Conservation (phyloP, 2,888 invertebrate genomes). For the Volucella zonaria region DNA sequence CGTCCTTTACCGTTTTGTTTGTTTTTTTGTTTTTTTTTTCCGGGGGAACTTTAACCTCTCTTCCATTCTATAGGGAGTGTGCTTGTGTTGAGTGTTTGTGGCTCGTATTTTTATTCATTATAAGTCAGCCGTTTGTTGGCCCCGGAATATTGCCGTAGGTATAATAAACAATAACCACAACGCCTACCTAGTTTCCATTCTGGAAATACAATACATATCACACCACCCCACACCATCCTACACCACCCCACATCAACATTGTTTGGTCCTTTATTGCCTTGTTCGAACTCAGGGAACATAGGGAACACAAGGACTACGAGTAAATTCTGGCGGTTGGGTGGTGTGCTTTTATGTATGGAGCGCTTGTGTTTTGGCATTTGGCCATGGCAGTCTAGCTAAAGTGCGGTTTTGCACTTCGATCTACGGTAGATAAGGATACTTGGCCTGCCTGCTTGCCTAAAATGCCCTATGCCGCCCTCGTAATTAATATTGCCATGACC, state of each 20-base stretch:
- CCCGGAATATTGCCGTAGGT: conserved; percentile 37
- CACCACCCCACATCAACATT: not conserved
- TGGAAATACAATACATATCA: conserved; percentile 17
- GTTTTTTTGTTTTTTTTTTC: not conserved
- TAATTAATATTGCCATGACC: conserved; percentile 39
- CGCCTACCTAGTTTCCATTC: conserved; percentile 41
- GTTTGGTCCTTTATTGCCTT: conserved; percentile 3
- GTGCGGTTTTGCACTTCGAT: conserved; percentile 51
- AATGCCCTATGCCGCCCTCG: not conserved
- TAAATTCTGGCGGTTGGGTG: conserved; percentile 21
- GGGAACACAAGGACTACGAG: too few species aligned
- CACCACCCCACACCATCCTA: not conserved
- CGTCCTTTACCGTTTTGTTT: conserved; percentile 15
- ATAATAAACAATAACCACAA: conserved; percentile 69
- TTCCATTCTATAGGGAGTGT: not conserved
- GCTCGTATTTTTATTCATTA: conserved; percentile 51
- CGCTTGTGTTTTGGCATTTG: conserved; percentile 54
- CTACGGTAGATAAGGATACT: conserved; percentile 5
- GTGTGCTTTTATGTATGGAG: conserved; percentile 24
- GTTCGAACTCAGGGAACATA: too few species aligned
- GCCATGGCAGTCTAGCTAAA: conserved; percentile 37
- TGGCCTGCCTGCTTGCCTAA: not conserved
- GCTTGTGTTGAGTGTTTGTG: conserved; percentile 40
- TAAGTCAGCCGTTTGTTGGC: conserved; percentile 25
- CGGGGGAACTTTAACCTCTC: not conserved